These are phyloP conservation scores for Marronus borbonicus DNA, from an alignment of 2,888 invertebrate species.

Conservation along the genomic window DNA sequence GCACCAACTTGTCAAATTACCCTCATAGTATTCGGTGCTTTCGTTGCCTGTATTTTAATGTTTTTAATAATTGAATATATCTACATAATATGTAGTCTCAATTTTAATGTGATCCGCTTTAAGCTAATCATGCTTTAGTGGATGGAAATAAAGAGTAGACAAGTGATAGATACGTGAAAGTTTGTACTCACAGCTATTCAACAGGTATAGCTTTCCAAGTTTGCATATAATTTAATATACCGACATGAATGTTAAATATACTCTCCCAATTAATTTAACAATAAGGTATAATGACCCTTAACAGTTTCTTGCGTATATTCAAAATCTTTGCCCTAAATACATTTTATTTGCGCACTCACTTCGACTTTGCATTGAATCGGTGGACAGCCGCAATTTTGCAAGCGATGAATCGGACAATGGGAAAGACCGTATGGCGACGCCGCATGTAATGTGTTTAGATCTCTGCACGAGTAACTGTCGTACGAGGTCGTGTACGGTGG, in stretches of 20 bases:
- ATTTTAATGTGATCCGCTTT: too few species aligned
- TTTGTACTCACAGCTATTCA: too few species aligned
- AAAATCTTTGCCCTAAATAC: background rate
- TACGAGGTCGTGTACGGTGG: slow-evolving; percentile 73
- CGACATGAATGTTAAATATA: background rate
- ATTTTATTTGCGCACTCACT: slow-evolving; percentile 58
- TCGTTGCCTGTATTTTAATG: too few species aligned
- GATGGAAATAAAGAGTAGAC: too few species aligned
- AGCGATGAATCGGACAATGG: slow-evolving; percentile 83
- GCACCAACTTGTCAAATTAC: too few species aligned
- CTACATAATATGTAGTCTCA: too few species aligned
- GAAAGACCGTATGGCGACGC: slow-evolving; percentile 73
- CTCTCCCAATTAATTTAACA: background rate
- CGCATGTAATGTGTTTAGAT: slow-evolving; percentile 65
- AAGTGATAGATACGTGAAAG: too few species aligned
- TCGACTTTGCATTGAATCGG: slow-evolving; percentile 69
- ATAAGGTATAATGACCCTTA: background rate
- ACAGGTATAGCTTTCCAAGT: too few species aligned
- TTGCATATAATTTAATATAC: background rate
- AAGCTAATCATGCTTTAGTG: too few species aligned
- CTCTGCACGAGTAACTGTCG: slow-evolving; percentile 68
- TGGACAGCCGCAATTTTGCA: slow-evolving; percentile 82
- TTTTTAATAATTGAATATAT: too few species aligned
- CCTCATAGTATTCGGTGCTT: too few species aligned
- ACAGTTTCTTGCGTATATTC: background rate